Evolutionary conservation across 2,113 vertebrate genomes (phyloP).

Genomic region (Chlamydotis undulata): DNA sequence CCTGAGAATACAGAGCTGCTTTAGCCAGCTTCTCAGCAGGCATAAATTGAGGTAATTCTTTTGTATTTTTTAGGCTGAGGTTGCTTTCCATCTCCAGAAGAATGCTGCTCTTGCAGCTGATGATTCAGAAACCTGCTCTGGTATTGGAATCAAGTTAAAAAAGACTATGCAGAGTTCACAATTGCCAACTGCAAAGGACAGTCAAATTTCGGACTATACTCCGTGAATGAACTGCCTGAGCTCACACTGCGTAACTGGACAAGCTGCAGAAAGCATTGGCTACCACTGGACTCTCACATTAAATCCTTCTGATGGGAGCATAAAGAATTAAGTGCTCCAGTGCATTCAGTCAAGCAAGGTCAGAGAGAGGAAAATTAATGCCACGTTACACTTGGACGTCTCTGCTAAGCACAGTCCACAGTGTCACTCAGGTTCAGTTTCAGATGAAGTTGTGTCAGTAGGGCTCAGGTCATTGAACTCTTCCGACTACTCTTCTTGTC

Average conservation of each 20-base stretch:
- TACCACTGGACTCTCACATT: background rate
- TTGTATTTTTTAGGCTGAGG: background rate
- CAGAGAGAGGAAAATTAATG: background rate
- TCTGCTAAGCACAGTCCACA: background rate
- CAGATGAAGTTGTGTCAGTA: background rate
- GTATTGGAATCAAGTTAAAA: background rate
- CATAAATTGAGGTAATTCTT: background rate
- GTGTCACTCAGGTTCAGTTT: background rate
- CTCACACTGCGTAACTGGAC: background rate
- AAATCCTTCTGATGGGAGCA: background rate
- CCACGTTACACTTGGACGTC: background rate
- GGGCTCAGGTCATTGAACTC: background rate
- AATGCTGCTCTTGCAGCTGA: background rate
- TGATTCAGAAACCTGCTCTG: background rate
- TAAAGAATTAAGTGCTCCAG: background rate
- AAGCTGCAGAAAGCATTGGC: background rate
- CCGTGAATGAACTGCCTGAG: background rate
- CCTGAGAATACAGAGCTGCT: background rate
- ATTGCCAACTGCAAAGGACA: background rate
- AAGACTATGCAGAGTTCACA: background rate
- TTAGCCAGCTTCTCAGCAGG: background rate
- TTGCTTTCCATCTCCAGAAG: background rate
- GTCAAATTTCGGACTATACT: background rate
- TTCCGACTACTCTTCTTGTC: background rate
- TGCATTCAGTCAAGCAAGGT: background rate